phyloP scores from a whole-genome alignment of 2,888 invertebrate species.

The Mesorhabditis sp. region DNA sequence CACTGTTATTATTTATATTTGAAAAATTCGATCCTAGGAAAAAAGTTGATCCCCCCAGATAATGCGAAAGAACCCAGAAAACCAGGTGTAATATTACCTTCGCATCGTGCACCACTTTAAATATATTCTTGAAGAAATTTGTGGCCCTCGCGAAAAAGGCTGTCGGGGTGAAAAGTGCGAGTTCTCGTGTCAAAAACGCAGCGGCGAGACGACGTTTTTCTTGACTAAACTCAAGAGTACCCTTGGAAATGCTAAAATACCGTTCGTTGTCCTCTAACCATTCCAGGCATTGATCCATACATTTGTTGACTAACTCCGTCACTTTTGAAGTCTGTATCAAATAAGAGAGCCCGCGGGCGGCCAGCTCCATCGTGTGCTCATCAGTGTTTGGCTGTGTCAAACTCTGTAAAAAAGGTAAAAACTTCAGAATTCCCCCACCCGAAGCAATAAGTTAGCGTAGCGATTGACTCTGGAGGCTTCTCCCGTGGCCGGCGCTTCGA shows the following conservation, averaged over 20 bases:
- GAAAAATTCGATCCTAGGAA: too few species aligned
- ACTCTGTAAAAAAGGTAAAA: not conserved
- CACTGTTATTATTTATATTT: too few species aligned
- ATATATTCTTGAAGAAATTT: slow-evolving; percentile 60
- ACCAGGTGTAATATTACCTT: slow-evolving; percentile 27
- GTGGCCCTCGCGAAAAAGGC: slow-evolving; percentile 74
- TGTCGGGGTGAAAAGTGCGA: slow-evolving; percentile 91
- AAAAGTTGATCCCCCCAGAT: too few species aligned
- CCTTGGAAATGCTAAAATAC: not conserved
- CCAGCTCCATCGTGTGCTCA: slow-evolving; percentile 81
- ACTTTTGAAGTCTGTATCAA: slow-evolving; percentile 84
- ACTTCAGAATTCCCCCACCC: not conserved
- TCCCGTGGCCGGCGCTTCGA: too few species aligned
- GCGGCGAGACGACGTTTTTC: slow-evolving; percentile 27
- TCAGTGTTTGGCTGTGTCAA: slow-evolving; percentile 61
- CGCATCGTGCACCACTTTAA: slow-evolving; percentile 47
- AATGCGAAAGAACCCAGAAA: too few species aligned
- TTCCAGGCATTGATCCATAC: slow-evolving; percentile 90
- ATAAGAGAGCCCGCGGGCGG: slow-evolving; percentile 89
- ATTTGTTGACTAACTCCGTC: slow-evolving; percentile 95
- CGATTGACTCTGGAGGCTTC: slow-evolving; percentile 16
- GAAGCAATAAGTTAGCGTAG: slow-evolving; percentile 33
- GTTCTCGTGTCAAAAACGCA: slow-evolving; percentile 77
- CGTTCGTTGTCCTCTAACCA: slow-evolving; percentile 72
- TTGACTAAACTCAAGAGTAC: not conserved